These are phyloP conservation scores for Corythaeola cristata DNA, from an alignment of 2,113 vertebrate species.

Conservation along the genomic window DNA sequence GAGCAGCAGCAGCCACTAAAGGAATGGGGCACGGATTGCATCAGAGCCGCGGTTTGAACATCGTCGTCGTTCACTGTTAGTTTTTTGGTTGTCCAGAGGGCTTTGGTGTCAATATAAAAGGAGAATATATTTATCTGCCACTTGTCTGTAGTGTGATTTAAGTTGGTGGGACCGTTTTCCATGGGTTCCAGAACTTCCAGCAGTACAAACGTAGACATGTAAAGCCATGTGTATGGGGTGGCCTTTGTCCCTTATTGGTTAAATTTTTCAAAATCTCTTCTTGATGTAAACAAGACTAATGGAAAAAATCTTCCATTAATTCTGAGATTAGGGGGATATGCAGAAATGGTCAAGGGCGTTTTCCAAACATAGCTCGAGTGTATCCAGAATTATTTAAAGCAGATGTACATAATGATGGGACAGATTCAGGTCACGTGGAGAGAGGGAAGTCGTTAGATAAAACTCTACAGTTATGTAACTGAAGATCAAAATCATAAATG, in stretches of 20 bases:
- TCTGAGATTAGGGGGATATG: not conserved
- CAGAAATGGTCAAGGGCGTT: not conserved
- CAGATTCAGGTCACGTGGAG: not conserved
- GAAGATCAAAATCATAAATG: not conserved
- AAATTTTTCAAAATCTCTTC: not conserved
- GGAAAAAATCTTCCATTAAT: not conserved
- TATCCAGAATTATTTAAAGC: slow-evolving; percentile 13
- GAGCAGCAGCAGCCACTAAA: no score
- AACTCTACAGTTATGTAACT: not conserved
- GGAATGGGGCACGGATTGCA: fast-evolving
- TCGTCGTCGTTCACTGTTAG: not conserved
- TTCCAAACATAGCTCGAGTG: not conserved
- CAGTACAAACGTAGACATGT: not conserved
- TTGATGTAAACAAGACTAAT: not conserved
- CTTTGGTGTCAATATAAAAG: not conserved
- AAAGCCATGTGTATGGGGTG: fast-evolving
- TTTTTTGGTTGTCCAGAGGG: not conserved
- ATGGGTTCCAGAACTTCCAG: not conserved
- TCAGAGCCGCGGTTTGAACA: not conserved
- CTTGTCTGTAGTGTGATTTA: no score
- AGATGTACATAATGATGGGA: not conserved
- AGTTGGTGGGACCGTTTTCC: not conserved
- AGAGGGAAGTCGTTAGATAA: not conserved
- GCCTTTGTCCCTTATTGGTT: not conserved
- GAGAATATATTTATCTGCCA: not conserved